Conservation (phyloP, 2,888 invertebrate genomes). For the Phrixothrix hirtus region DNA sequence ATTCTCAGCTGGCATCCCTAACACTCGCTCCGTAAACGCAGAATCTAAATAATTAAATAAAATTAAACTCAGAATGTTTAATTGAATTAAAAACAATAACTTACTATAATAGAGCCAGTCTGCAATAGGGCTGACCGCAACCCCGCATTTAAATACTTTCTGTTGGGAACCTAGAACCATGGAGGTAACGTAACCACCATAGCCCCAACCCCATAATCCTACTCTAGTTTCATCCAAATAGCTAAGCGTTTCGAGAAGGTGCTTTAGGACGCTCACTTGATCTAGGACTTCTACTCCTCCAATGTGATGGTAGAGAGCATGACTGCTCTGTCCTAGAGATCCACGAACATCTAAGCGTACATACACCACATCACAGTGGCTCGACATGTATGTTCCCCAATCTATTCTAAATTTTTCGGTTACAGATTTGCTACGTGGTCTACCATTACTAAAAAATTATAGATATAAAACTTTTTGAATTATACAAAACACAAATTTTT, state of each 20-base stretch:
- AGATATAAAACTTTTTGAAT: no score
- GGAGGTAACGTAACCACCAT: conserved; percentile 93
- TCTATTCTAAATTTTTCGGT: conserved; percentile 84
- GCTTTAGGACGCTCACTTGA: conserved; percentile 83
- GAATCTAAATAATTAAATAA: conserved; percentile 70
- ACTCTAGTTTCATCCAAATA: conserved; percentile 86
- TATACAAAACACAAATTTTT: no score
- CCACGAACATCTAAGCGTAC: conserved; percentile 91
- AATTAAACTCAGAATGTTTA: no score
- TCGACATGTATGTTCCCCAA: conserved; percentile 93
- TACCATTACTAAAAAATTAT: conserved; percentile 92
- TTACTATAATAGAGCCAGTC: conserved; percentile 96
- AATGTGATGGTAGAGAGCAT: conserved; percentile 77
- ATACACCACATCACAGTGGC: conserved; percentile 87
- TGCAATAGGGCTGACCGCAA: conserved; percentile 91
- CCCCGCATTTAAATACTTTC: conserved; percentile 87
- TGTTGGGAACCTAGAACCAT: conserved; percentile 85
- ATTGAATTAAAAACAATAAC: conserved; percentile 43
- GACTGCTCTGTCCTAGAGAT: conserved; percentile 76
- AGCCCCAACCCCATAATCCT: conserved; percentile 97
- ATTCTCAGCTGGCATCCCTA: conserved; percentile 87
- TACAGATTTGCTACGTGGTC: conserved; percentile 89
- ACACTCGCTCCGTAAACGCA: conserved; percentile 92
- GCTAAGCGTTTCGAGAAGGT: conserved; percentile 78
- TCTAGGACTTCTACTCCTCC: conserved; percentile 75